Evolutionary conservation across 2,797 vertebrate genomes (phyloP), one percentile per base, ranked within the genome.

Genomic region (Setipinna tenuifilis): DNA sequence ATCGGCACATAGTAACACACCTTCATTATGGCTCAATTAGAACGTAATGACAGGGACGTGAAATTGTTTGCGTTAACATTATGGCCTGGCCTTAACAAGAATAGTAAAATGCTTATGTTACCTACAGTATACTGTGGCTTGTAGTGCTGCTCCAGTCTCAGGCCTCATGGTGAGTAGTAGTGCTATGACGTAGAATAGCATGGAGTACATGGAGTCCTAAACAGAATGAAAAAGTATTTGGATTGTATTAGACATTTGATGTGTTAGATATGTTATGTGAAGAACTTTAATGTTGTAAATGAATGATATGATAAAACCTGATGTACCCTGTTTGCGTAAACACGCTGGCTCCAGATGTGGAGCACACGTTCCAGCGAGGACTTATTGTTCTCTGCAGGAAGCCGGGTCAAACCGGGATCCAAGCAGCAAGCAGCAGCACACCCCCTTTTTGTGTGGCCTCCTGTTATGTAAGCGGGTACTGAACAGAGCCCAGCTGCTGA

Each of bases 401-500:
- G 35, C 71, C 31, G 41, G 35, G 71, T 78, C 71, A 78, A 78
- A 19, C 71, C 41, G 17, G 71, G 71, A 44, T 78, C 31, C 71
- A 35, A 78, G 50, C 50, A 48, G 46, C 46, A 48, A 48, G 6
- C 9, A 83, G 59, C 57, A 59, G 65, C 80, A 81, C 65, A 12
- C 17, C 6, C n/a, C 10, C 10, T 81, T 11, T 65, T 23, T 82
- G 57, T 84, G 68, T 78, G 28, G 57, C 5, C 6, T 54, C 31
- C 17, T 86, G 85, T 84, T 62, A 84, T 48, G 23, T 48, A 80
- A 87, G 31, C 35, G 9, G 7, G 17, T 3, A 21, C 11, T 31
- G 17, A 28, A 83, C 44, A 41, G 65, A 84, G 48, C 65, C 44
- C 50, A 83, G 59, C 71, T 83, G 46, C 83, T 44, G 50, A 83